Conservation (phyloP, 2,888 invertebrate genomes). For the Ophioninae sp. region DNA sequence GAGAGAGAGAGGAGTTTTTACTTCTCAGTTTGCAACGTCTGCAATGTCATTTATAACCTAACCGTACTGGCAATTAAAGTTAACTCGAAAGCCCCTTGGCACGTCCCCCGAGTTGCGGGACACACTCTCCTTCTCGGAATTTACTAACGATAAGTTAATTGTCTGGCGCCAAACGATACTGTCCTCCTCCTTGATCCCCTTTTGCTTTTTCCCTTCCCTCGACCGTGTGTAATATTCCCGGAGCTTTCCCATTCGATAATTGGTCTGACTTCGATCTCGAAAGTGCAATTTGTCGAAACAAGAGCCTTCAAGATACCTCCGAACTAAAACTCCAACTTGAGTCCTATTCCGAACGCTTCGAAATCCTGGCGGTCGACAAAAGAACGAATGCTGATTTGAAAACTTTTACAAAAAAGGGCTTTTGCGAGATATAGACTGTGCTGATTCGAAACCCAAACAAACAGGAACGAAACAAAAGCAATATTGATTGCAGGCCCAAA, state of each 20-base stretch:
- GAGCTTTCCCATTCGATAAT: constrained; percentile 51
- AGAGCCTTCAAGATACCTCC: constrained; percentile 23
- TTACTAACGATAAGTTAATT: constrained; percentile 74
- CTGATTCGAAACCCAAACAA: too few species aligned
- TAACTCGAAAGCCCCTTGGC: constrained; percentile 69
- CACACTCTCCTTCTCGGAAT: constrained; percentile 72
- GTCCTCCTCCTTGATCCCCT: constrained; percentile 12
- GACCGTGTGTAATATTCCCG: constrained; percentile 31
- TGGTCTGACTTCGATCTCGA: constrained; percentile 54
- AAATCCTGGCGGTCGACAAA: background rate
- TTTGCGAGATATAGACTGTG: too few species aligned
- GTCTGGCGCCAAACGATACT: constrained; percentile 73
- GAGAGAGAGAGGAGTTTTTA: constrained; percentile 48
- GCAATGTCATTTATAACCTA: constrained; percentile 75
- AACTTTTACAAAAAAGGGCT: background rate
- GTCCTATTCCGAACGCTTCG: background rate
- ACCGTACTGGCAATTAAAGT: constrained; percentile 75
- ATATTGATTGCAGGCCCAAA: too few species aligned
- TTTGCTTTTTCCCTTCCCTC: background rate
- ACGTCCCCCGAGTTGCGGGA: constrained; percentile 51
- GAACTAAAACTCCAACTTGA: background rate
- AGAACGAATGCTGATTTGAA: background rate
- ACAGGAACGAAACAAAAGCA: too few species aligned
- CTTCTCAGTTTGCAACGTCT: constrained; percentile 65
- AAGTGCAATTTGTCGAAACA: constrained; percentile 55